Evolutionary conservation across 2,888 invertebrate species (phyloP), one percentile per base, ranked within the genome.

Genomic region (Agrochola circellaris): DNA sequence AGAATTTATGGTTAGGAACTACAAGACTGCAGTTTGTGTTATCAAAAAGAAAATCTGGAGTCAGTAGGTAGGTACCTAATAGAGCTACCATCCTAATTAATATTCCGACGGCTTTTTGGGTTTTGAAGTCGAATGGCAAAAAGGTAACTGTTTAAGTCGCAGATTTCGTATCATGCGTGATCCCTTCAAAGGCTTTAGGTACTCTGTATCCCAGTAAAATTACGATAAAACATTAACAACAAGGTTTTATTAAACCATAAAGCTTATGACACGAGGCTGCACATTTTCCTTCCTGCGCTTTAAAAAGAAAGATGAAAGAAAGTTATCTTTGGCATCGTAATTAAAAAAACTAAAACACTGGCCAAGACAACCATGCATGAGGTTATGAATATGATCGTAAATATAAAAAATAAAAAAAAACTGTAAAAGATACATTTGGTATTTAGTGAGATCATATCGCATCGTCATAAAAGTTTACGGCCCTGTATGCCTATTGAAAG

Each of bases 401-500:
- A 89, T 84, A 77, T 76, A 20, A 51, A 51, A 77, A 86, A 77
- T 76, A 20, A 51, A 51, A 77, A 86, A 82, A 79, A 67, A 69
- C 71, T 82, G 83, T 77, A 83, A 83, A 84, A 83, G 82, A 81
- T 87, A 80, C 84, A 86, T 86, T 83, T 87, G 83, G 84, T 85
- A 91, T 92, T 92, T 91, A 91, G 88, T 90, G 90, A 91, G 91
- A 91, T 92, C 91, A 92, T 92, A 90, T 89, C 87, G 89, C 92
- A 90, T 89, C 87, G 89, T 93, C 91, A 91, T 95, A 93, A 95
- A 95, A 95, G 81, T 95, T 95, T 95, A 95, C 89, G 88, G 91
- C 89, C 90, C 88, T 91, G 92, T 92, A 90, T 91, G 88, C 90
- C 90, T 90, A 91, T 90, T 90, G 88, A 91, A 92, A 92, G 92